phyloP scores from a whole-genome alignment of 2,113 vertebrate genomes.

The Xenopus tropicalis region UCB_Xtro_10.0 CM004443.2:40904501-40905000 shows the following conservation, averaged over 20 bases:
- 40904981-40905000: too few species aligned
- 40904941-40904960: too few species aligned
- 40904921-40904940: too few species aligned
- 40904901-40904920: too few species aligned
- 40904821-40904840: too few species aligned
- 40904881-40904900: neutral
- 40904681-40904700: constrained; percentile 91
- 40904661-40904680: constrained; percentile 95
- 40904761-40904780: too few species aligned
- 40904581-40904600: constrained; percentile 94
- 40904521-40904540: too few species aligned
- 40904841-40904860: too few species aligned
- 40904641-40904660: constrained; percentile 90
- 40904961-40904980: too few species aligned
- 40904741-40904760: constrained; percentile 94
- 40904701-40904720: constrained; percentile 83
- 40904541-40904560: constrained; percentile 79
- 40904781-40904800: neutral
- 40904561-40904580: constrained; percentile 82
- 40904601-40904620: constrained; percentile 96
- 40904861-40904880: neutral
- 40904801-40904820: too few species aligned
- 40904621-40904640: constrained; percentile 97
- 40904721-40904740: constrained; percentile 84
- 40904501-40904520: too few species aligned